These are phyloP conservation scores for Villa cingulata DNA, from an alignment of 2,888 invertebrate genomes.

Conservation along the genomic window DNA sequence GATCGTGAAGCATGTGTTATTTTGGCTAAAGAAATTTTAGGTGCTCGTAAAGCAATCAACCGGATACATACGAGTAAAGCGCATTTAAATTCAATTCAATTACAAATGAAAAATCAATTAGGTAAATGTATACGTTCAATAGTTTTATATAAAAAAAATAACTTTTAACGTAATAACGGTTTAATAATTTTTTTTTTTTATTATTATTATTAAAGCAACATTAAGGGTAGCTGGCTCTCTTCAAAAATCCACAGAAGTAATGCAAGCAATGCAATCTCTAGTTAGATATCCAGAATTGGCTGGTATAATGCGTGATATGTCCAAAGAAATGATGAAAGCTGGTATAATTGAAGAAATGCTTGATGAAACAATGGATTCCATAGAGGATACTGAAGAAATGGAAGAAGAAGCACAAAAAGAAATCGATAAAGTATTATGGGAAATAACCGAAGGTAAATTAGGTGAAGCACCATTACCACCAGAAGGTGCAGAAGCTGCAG, in stretches of 20 bases:
- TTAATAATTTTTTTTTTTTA: background rate
- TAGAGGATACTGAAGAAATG: conserved; percentile 88
- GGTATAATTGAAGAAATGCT: conserved; percentile 99
- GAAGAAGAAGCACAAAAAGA: conserved; percentile 93
- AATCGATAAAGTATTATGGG: conserved; percentile 84
- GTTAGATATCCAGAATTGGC: conserved; percentile 87
- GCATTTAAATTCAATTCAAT: conserved; percentile 87
- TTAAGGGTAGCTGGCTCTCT: conserved; percentile 84
- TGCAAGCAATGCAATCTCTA: conserved; percentile 93
- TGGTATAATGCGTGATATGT: conserved; percentile 91
- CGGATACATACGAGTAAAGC: conserved; percentile 95
- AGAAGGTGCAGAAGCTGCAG: conserved; percentile 45
- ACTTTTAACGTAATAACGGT: background rate
- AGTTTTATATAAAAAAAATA: no score
- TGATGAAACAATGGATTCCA: conserved; percentile 88
- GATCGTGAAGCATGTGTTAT: conserved; percentile 90
- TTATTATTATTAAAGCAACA: conserved; percentile 54
- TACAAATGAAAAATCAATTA: conserved; percentile 97
- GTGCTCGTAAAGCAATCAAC: conserved; percentile 73
- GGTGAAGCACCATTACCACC: conserved; percentile 81
- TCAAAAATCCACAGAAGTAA: conserved; percentile 93
- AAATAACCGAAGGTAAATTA: conserved; percentile 78
- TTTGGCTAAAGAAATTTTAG: conserved; percentile 82
- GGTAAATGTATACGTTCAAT: no score
- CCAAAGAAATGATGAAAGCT: conserved; percentile 98